Percentiles rank a stretch among this genome's conserved stretches.
Conservation (phyloP, 2,888 invertebrate species). For the Eristalis arbustorum region DNA sequence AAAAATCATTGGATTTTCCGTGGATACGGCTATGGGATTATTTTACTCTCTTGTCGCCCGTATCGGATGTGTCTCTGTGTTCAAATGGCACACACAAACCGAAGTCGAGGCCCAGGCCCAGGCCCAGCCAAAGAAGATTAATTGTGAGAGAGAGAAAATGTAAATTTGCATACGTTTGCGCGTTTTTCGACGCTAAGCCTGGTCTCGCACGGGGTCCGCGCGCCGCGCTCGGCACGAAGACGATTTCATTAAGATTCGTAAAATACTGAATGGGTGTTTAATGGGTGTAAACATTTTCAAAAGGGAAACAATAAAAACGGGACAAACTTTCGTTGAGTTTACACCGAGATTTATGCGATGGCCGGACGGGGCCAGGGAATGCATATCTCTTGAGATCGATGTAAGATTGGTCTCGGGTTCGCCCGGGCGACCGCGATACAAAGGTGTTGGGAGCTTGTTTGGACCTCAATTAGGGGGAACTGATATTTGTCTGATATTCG, state of each 20-base stretch:
- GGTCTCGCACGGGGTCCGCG: no score
- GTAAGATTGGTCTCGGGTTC: conserved; percentile 25
- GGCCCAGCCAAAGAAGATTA: conserved; percentile 32
- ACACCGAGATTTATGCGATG: conserved; percentile 31
- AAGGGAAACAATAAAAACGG: neutral
- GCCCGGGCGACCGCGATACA: conserved; percentile 7
- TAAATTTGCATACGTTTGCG: conserved; percentile 61
- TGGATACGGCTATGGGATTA: conserved; percentile 65
- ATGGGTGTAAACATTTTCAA: conserved; percentile 42
- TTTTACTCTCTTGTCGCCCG: conserved; percentile 18
- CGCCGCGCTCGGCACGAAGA: conserved; percentile 11
- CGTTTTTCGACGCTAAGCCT: neutral
- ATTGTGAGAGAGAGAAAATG: conserved; percentile 54
- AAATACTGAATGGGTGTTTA: conserved; percentile 40
- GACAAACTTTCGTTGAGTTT: conserved; percentile 32
- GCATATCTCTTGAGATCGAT: conserved; percentile 22
- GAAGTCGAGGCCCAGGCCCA: no score
- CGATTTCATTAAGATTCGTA: conserved; percentile 53
- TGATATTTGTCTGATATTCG: conserved; percentile 48
- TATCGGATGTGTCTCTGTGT: conserved; percentile 26
- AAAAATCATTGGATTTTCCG: conserved; percentile 52
- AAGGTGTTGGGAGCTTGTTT: conserved; percentile 18
- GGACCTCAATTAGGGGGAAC: conserved; percentile 32
- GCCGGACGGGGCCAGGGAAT: neutral
- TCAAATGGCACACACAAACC: conserved; percentile 29